A percentile compares a stretch with the other conserved stretches of the same genome.
phyloP scores from a whole-genome alignment of 2,113 vertebrate species.

The Rhinichthys klamathensis region DNA sequence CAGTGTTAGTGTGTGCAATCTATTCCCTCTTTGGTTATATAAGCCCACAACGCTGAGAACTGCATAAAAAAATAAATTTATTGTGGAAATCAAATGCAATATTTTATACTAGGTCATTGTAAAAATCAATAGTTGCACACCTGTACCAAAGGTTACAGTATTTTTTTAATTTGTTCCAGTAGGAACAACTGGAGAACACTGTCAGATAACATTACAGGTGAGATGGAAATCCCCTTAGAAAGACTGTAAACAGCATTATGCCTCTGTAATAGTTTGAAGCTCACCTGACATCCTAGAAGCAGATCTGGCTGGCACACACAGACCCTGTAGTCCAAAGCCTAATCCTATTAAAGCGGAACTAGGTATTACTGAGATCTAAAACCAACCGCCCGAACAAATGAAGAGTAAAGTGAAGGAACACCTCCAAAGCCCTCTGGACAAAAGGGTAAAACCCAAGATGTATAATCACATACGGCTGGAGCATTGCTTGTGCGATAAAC shows the following conservation, averaged over 20 bases:
- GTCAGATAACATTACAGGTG: background rate
- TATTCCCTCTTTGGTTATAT: background rate
- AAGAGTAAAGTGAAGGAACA: background rate
- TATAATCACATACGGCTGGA: background rate
- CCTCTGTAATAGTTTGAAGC: conserved; percentile 37
- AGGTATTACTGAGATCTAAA: conserved; percentile 50
- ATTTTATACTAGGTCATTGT: background rate
- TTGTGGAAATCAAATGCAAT: background rate
- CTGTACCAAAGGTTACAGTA: background rate
- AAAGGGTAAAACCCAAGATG: background rate
- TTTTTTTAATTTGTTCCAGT: background rate
- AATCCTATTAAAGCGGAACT: conserved; percentile 57
- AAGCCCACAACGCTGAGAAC: background rate
- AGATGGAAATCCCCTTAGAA: background rate
- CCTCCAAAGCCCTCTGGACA: background rate
- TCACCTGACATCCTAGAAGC: conserved; percentile 34
- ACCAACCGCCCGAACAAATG: conserved; percentile 30
- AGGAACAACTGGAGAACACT: background rate
- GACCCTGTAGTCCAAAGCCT: conserved; percentile 34
- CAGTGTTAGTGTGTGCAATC: background rate
- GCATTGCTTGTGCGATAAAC: background rate
- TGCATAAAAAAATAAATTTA: background rate
- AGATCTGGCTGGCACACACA: conserved; percentile 23
- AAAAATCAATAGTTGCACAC: background rate
- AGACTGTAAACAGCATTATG: background rate